Conservation (phyloP, 2,113 vertebrate species). For the Cacatua alba region DNA sequence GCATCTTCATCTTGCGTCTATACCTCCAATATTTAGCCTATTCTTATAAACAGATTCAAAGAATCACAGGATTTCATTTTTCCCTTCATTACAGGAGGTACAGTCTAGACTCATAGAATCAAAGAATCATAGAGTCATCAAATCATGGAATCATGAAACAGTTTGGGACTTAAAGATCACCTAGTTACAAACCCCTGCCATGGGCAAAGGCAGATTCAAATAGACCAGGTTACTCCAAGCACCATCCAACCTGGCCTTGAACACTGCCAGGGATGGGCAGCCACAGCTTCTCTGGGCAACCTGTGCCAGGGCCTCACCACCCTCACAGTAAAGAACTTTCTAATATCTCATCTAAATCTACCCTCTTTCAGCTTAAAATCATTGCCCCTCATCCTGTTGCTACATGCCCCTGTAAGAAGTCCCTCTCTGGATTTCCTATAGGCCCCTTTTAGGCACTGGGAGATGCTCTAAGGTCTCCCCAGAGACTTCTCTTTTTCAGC, state of each 20-base stretch:
- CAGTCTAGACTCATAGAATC: not conserved
- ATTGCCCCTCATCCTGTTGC: not conserved
- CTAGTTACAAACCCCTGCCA: not conserved
- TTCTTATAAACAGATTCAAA: not conserved
- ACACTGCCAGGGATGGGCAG: not conserved
- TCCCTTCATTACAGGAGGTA: not conserved
- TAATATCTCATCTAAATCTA: not conserved
- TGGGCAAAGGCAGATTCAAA: not conserved
- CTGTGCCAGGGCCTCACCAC: no score
- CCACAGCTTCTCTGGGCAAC: no score
- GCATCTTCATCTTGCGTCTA: not conserved
- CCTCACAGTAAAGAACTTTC: not conserved
- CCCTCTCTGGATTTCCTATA: not conserved
- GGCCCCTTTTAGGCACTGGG: not conserved
- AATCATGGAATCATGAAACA: not conserved
- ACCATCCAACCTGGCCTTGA: not conserved
- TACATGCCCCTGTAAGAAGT: not conserved
- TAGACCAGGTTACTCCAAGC: not conserved
- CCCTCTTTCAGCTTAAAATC: not conserved
- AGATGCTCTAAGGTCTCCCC: not conserved
- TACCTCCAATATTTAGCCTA: rapidly evolving
- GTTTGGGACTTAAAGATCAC: not conserved
- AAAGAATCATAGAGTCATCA: not conserved
- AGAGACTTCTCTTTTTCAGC: not conserved
- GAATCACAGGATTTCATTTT: not conserved